Evolutionary conservation across 2,797 vertebrate species (phyloP).

Genomic region (Nothura maculosa): DNA sequence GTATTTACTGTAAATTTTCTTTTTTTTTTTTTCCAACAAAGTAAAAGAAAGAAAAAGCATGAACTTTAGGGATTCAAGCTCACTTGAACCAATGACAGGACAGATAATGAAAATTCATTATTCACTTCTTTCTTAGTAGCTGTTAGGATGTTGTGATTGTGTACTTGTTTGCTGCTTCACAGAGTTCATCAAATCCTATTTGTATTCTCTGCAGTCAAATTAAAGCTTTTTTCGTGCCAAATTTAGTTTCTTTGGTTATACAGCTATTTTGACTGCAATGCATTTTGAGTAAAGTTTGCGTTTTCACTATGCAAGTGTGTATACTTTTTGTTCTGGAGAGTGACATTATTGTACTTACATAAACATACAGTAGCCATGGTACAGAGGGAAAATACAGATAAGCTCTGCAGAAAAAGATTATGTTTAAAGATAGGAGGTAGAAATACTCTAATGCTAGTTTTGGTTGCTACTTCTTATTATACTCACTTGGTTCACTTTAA

Average conservation of each 20-base stretch:
- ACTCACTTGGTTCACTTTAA: not conserved
- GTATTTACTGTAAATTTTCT: not conserved
- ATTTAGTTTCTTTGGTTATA: not conserved
- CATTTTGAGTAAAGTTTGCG: not conserved
- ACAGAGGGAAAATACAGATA: not conserved
- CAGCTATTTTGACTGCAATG: not conserved
- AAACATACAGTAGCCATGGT: not conserved
- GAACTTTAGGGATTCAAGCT: not conserved
- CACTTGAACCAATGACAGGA: not conserved
- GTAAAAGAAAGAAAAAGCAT: not conserved
- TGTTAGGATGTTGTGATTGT: not conserved
- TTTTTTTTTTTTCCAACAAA: not conserved
- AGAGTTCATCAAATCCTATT: not conserved
- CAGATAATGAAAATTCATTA: accelerated
- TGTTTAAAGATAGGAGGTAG: not conserved
- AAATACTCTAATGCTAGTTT: not conserved
- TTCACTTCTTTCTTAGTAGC: not conserved
- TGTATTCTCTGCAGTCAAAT: not conserved
- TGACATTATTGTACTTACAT: not conserved
- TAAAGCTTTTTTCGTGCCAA: not conserved
- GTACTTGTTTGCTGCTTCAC: not conserved
- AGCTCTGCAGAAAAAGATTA: not conserved
- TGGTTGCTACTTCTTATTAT: not conserved
- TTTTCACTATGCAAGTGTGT: not conserved
- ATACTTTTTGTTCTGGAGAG: not conserved